Base-by-base conservation (phyloP, 2,113 vertebrate genomes). In the Stigmatopora nigra region DNA sequence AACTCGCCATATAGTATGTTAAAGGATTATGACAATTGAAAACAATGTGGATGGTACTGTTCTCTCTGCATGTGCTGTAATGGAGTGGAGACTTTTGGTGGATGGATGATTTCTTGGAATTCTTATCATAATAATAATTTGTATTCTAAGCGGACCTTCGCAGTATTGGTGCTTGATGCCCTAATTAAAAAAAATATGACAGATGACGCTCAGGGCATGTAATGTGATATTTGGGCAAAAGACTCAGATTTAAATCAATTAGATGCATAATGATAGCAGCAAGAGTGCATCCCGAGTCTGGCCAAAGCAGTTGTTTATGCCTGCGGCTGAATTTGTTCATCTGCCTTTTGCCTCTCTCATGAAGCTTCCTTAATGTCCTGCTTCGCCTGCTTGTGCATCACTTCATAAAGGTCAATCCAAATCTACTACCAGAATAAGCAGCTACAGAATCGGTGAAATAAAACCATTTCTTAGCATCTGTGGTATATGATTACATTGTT, bases 251-350 rank as follows among this genome's bases (percentile, higher is more conserved):
- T 22, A 57, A 16, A 6, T n/a, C 7, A 58, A 58, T 35, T 5
- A 13, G 49, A 70, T 17, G 20, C 48, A 15, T 52, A 14, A 60
- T 20, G 11, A 0, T 44, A 38, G 25, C 25, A 9, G 55, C 25
- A 36, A 36, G 14, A 47, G 13, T 60, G 61, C 63, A 69, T 14
- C n/a, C 47, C 15, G 10, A 46, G 66, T 77, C 69, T 61, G 14
- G 11, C 74, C 8, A 13, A 51, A 67, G 69, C 61, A 51, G 44
- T 59, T 84, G 84, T 86, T 87, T 83, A 83, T 73, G 80, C 83
- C 80, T 5, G 45, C 79, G 80, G 79, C 72, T 58, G 55, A 60
- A 38, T 44, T 60, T 73, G 68, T 67, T 69, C 71, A 13, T 69
- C 77, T 65, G 58, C 58, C 38, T 45, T 45, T 70, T 70, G 65